Base-by-base conservation (phyloP, 64 coral and sea anemone species). In the Acropora yongei region DNA sequence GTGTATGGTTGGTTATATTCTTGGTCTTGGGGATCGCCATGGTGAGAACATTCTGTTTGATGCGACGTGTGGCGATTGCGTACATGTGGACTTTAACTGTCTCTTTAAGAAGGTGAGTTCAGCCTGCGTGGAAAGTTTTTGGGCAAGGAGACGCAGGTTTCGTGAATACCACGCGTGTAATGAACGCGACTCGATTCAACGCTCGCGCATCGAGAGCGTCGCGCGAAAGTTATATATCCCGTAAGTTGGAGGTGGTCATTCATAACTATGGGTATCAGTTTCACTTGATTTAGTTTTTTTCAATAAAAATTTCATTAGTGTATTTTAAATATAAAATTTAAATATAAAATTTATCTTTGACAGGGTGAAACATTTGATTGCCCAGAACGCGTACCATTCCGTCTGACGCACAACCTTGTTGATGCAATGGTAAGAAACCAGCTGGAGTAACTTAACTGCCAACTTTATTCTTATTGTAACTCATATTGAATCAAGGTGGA, bases 1-100 rank as follows among this genome's bases (percentile, higher is more conserved):
- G 53, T 99, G 94, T 63, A 99, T 99, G 91, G 97, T 99, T 2
- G 97, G 97, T n/a, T 96, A 99, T 66, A 99, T 99, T 74, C 94
- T 99, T 2, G 97, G 97, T 13, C 92, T 99, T 5, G 97, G 97
- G 48, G 97, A 99, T 78, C 82, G 97, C 18, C 97, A 99, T 79
- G 97, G 97, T 50, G 97, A 99, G 77, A 99, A 99, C 67, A 93
- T 99, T 47, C 75, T 99, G 49, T 99, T 96, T 91, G 97, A 99
- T 69, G 93, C 94, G 39, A 99, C 91, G 2, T 94, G 96, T 61
- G 97, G 97, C 8, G 91, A 96, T 39, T 92, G 94, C 20, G 94
- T 99, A 2, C 97, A 99, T 81, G 97, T 99, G 4, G 97, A 99
- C 57, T 92, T 99, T 49, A 99, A 99, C 89, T 99, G 97, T 66